Percentiles rank a stretch among this genome's conserved stretches.
Conservation (phyloP, 2,113 vertebrate species). For the Tylochromis polylepis region DNA sequence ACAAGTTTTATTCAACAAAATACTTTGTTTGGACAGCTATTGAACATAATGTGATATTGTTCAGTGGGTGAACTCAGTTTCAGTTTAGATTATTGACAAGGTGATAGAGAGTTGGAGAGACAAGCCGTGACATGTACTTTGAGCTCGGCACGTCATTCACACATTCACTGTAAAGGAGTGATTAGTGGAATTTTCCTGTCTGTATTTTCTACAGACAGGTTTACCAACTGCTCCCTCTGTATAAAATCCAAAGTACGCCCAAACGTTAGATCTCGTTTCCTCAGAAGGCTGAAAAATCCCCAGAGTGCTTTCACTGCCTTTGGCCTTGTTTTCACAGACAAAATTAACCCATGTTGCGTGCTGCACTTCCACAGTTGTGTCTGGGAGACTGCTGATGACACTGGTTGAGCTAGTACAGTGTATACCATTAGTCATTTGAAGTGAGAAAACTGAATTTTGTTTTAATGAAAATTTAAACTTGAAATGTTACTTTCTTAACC, state of each 20-base stretch:
- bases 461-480: neutral
- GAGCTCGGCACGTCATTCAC: neutral
- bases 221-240: neutral
- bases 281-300: neutral
- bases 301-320: fast-evolving
- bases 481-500: neutral
- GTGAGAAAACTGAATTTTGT: neutral
- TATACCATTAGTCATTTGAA: neutral
- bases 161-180: neutral
- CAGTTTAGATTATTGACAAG: neutral
- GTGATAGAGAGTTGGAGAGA: neutral
- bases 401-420: neutral
- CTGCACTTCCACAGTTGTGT: neutral
- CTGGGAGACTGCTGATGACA: neutral
- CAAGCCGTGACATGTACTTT: neutral
- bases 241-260: neutral
- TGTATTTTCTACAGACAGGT: neutral
- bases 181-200: neutral
- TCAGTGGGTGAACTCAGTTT: too few relatives aligned
- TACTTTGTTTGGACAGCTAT: too few relatives aligned
- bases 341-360: neutral
- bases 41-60: too few relatives aligned
- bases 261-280: neutral
- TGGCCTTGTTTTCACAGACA: neutral
- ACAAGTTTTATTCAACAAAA: too few relatives aligned